These are phyloP conservation scores for Phylloscopus trochilus DNA, from an alignment of 2,113 vertebrate genomes.

Conservation along the genomic window DNA sequence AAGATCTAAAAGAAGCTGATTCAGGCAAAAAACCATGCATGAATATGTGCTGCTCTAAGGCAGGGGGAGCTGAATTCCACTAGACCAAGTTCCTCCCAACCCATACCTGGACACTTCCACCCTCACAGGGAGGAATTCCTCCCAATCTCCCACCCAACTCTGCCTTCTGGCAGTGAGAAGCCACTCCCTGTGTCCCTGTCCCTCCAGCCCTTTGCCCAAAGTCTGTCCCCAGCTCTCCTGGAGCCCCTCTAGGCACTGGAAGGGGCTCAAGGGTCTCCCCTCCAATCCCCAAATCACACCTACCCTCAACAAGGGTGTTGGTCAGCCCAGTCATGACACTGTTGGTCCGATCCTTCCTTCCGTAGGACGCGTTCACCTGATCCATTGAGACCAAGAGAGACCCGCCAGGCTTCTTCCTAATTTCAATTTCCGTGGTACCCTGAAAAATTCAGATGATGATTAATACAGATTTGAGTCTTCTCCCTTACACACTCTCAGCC, in stretches of 20 bases:
- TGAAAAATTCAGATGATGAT: constrained; percentile 9
- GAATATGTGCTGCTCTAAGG: accelerated
- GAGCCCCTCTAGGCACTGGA: neutral
- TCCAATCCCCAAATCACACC: neutral
- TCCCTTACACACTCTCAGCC: neutral
- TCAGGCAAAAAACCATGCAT: neutral
- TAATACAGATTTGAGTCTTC: neutral
- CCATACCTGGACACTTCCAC: neutral
- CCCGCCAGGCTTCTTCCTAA: constrained; percentile 92
- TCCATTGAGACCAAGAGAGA: constrained; percentile 97
- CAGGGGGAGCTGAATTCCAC: neutral
- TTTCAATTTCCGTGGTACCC: constrained; percentile 90
- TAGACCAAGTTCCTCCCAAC: neutral
- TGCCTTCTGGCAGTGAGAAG: neutral
- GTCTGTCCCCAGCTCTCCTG: neutral
- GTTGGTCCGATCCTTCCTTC: constrained; percentile 91
- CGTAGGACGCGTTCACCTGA: constrained; percentile 90
- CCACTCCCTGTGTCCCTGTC: neutral
- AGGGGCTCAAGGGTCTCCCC: neutral
- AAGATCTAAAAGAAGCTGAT: neutral
- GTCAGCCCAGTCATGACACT: constrained; percentile 94
- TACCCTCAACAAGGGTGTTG: constrained; percentile 95
- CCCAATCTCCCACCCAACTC: accelerated
- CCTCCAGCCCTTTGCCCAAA: neutral
- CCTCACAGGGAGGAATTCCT: neutral